These are phyloP conservation scores for Trichonephila clavipes DNA, from an alignment of 1,140 invertebrate species.

Conservation along the genomic window DNA sequence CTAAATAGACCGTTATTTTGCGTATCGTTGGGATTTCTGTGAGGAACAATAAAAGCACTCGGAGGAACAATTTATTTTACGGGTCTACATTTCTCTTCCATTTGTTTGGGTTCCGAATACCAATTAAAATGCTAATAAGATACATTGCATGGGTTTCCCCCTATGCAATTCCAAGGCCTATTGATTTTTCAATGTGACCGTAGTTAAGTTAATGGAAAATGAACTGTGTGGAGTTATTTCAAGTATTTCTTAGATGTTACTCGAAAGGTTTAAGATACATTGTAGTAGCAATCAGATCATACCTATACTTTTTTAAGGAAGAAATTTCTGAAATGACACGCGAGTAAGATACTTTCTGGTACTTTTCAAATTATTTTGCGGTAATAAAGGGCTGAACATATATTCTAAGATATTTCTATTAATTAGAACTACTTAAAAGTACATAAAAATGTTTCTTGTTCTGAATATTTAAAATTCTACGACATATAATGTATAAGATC, in stretches of 20 bases:
- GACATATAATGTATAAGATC: too few relatives aligned
- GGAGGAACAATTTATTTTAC: conserved; percentile 21
- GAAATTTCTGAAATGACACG: too few relatives aligned
- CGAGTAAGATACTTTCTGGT: too few relatives aligned
- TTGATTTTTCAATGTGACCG: background rate
- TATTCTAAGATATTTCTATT: too few relatives aligned
- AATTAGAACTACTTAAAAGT: too few relatives aligned
- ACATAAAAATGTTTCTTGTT: too few relatives aligned
- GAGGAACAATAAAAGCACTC: conserved; percentile 1
- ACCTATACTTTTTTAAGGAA: too few relatives aligned
- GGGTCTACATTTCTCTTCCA: conserved; percentile 6
- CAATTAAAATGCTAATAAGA: conserved; percentile 32
- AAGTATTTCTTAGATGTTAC: background rate
- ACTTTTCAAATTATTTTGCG: too few relatives aligned
- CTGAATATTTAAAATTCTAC: too few relatives aligned
- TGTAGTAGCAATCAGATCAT: too few relatives aligned
- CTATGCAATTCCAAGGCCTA: background rate
- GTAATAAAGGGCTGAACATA: too few relatives aligned
- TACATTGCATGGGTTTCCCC: background rate
- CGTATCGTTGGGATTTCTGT: background rate
- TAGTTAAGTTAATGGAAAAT: conserved; percentile 26
- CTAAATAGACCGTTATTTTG: conserved; percentile 7
- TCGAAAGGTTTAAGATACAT: too few relatives aligned
- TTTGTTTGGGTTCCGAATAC: conserved; percentile 18
- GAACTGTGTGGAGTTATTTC: background rate